Evolutionary conservation across 2,113 vertebrate species (phyloP).

Genomic region (Nannospalax galili): DNA sequence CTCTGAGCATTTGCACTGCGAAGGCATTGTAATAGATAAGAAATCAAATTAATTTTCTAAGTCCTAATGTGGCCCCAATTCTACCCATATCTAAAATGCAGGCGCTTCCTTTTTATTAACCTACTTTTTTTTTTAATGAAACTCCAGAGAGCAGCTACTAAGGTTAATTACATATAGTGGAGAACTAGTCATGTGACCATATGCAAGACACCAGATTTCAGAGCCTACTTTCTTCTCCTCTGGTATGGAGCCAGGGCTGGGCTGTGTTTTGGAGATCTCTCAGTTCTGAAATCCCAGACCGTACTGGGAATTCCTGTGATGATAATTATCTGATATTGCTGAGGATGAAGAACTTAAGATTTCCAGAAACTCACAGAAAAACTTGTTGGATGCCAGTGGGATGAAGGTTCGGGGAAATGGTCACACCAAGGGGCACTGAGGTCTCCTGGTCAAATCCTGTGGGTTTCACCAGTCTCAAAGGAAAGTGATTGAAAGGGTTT

Average conservation of each 20-base stretch:
- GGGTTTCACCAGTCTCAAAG: not conserved
- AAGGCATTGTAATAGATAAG: slow-evolving; percentile 65
- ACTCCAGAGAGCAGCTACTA: slow-evolving; percentile 60
- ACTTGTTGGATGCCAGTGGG: not conserved
- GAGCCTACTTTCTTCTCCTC: slow-evolving; percentile 29
- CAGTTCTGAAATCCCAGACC: slow-evolving; percentile 32
- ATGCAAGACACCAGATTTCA: not conserved
- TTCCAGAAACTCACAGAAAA: not conserved
- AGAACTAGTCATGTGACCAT: slow-evolving; percentile 55
- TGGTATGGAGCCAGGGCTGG: not conserved
- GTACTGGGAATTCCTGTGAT: slow-evolving; percentile 1
- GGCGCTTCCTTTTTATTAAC: slow-evolving; percentile 75
- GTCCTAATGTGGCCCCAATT: slow-evolving; percentile 48
- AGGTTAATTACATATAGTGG: slow-evolving; percentile 69
- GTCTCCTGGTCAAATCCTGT: not conserved
- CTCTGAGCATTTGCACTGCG: slow-evolving; percentile 7
- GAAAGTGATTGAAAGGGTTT: not conserved
- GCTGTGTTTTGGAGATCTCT: not conserved
- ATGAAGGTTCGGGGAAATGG: not conserved
- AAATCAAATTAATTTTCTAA: slow-evolving; percentile 74
- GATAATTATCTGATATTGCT: slow-evolving; percentile 29
- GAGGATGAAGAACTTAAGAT: not conserved
- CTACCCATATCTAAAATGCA: slow-evolving; percentile 65
- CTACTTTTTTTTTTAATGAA: slow-evolving; percentile 71
- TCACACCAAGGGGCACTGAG: not conserved